phyloP scores from a whole-genome alignment of 2,113 vertebrate genomes.

The Xerus inauris region DNA sequence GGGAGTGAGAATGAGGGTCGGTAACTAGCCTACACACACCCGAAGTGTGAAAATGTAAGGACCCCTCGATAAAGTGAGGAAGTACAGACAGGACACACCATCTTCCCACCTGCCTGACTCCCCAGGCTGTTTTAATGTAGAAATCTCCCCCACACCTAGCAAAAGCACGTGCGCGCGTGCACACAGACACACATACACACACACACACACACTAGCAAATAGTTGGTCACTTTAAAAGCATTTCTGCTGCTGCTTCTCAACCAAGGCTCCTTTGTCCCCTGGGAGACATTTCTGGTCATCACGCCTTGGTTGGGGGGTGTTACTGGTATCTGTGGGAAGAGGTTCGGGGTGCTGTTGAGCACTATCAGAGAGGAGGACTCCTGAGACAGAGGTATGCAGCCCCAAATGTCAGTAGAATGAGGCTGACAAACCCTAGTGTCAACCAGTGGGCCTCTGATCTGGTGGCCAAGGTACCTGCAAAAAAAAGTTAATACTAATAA shows the following conservation, averaged over 20 bases:
- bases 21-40: background rate
- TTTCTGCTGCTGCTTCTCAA: background rate
- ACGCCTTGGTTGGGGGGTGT: too few species aligned
- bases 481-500: background rate
- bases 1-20: background rate
- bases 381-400: fast-evolving
- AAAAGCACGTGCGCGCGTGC: background rate
- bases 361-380: fast-evolving
- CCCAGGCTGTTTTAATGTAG: background rate
- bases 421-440: background rate
- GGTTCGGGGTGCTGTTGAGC: background rate
- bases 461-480: background rate
- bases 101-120: background rate
- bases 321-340: background rate
- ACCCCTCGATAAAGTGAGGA: background rate
- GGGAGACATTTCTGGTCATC: background rate
- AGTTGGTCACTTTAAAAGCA: background rate
- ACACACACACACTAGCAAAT: background rate
- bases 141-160: background rate
- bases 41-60: background rate
- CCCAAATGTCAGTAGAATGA: background rate
- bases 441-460: too few species aligned
- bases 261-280: too few species aligned
- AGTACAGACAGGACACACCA: background rate
- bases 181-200: background rate